These are phyloP conservation scores for Philotrypesis tridentata DNA, from an alignment of 1,140 invertebrate genomes.

Conservation along the genomic window DNA sequence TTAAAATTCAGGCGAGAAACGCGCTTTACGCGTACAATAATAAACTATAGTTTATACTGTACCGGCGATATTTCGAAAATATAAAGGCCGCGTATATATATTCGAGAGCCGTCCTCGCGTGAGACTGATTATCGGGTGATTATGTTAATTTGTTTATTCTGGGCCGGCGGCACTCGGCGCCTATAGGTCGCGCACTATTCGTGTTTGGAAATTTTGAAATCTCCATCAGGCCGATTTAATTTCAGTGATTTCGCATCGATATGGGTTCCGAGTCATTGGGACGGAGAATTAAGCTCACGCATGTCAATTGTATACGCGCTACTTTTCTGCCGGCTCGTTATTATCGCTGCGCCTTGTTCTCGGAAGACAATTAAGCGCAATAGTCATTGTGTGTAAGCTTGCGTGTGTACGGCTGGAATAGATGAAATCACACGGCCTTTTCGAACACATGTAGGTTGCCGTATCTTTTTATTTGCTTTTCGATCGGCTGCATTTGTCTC, in stretches of 20 bases:
- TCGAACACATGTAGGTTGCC: no score
- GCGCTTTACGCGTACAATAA: no score
- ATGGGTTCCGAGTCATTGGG: not conserved
- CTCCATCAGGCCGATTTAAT: not conserved
- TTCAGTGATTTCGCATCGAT: not conserved
- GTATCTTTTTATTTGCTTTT: not conserved
- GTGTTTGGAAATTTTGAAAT: conserved; percentile 13
- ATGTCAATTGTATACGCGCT: not conserved
- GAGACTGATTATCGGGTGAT: conserved; percentile 13
- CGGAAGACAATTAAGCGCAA: conserved; percentile 7
- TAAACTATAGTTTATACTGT: no score
- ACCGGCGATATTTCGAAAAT: not conserved
- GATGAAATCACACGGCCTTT: not conserved
- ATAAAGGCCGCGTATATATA: not conserved
- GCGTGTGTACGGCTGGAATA: not conserved
- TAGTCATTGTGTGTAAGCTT: no score
- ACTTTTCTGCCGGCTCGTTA: not conserved
- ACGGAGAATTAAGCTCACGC: not conserved
- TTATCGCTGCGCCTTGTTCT: not conserved
- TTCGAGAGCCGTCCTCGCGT: not conserved
- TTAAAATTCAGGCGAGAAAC: not conserved
- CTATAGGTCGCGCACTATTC: not conserved
- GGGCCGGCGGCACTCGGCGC: no score
- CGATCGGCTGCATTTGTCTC: not conserved
- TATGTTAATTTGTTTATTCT: conserved; percentile 6